Base-by-base conservation (phyloP, 2,797 vertebrate genomes). In the Heteromormyrus szaboi region DNA sequence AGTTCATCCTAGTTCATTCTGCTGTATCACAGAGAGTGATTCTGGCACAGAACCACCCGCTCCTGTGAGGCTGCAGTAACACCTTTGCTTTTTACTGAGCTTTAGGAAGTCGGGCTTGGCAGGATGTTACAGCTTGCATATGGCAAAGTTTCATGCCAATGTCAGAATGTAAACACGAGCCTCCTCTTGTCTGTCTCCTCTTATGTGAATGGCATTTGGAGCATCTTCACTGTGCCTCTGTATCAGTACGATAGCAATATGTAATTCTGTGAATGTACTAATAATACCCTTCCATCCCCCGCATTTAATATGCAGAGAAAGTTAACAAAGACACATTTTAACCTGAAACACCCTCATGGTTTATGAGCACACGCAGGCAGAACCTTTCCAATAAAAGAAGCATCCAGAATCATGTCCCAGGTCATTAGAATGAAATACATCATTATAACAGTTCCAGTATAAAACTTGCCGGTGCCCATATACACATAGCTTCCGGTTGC, bases 31-130 rank as follows among this genome's bases (percentile, higher is more conserved):
- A 1, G 46, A 84, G 81, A 84, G 37, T 29, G 44, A 51, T 19
- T 46, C 41, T 84, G 81, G 46, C 81, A 84, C 44, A 5, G 41
- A 9, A 12, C 5, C 81, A 50, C 7, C 9, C n/a, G 46, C 19
- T 44, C 81, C 44, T 3, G 81, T 22, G 22, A 51, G 50, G 81
- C 81, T 48, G 37, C 44, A 22, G n/a, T 84, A 84, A 84, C 81
- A 84, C 44, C 81, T 84, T 84, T 84, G 81, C n/a, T 50, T 84
- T 50, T 48, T 84, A 50, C 72, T 8, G 81, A 84, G 81, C 41
- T 50, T 51, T 51, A 51, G 81, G 46, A 84, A 84, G 81, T 50
- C 3, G 19, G 22, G 44, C 41, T 25, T 84, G 81, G 46, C n/a
- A 84, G 81, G 46, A 84, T 3, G 81, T 50, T 84, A 4, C 46